phyloP scores from a whole-genome alignment of 2,888 invertebrate species.

The Latheticus oryzae region DNA sequence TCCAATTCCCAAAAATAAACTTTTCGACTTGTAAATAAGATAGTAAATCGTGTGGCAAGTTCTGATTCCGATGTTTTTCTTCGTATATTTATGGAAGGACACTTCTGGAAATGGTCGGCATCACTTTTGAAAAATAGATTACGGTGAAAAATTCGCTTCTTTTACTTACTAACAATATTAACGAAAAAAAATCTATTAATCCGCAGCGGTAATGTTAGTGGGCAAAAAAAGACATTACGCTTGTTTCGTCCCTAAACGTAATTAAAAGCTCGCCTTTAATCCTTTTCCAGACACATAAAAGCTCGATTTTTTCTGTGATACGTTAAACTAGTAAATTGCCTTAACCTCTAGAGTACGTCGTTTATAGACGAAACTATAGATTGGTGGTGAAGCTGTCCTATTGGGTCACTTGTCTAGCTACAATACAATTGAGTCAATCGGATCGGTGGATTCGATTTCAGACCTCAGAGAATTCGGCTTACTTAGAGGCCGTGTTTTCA shows the following conservation, averaged over 20 bases:
- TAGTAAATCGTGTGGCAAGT: slow-evolving; percentile 8
- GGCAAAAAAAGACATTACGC: too few relatives aligned
- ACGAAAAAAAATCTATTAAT: neutral
- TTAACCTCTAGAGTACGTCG: slow-evolving; percentile 34
- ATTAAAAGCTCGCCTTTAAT: slow-evolving; percentile 36
- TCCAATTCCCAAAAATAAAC: neutral
- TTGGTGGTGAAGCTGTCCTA: slow-evolving; percentile 25
- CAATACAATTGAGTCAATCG: slow-evolving; percentile 12
- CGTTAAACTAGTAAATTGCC: slow-evolving; percentile 15
- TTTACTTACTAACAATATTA: neutral
- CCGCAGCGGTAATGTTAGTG: neutral
- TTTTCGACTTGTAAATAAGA: slow-evolving; percentile 12
- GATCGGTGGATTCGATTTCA: slow-evolving; percentile 21
- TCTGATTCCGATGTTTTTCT: slow-evolving; percentile 9
- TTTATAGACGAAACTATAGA: slow-evolving; percentile 25
- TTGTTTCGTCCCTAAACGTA: slow-evolving; percentile 9
- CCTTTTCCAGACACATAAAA: slow-evolving; percentile 21
- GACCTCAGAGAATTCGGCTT: slow-evolving; percentile 11
- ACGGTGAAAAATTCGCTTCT: slow-evolving; percentile 6
- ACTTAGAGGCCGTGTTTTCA: slow-evolving; percentile 4
- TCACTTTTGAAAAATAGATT: slow-evolving; percentile 3
- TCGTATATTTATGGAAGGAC: neutral
- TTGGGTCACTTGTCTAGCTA: slow-evolving; percentile 6
- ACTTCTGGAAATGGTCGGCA: neutral
- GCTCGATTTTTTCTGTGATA: slow-evolving; percentile 7